Evolutionary conservation across 1,140 invertebrate genomes (phyloP).

Genomic region (Patella vulgata): DNA sequence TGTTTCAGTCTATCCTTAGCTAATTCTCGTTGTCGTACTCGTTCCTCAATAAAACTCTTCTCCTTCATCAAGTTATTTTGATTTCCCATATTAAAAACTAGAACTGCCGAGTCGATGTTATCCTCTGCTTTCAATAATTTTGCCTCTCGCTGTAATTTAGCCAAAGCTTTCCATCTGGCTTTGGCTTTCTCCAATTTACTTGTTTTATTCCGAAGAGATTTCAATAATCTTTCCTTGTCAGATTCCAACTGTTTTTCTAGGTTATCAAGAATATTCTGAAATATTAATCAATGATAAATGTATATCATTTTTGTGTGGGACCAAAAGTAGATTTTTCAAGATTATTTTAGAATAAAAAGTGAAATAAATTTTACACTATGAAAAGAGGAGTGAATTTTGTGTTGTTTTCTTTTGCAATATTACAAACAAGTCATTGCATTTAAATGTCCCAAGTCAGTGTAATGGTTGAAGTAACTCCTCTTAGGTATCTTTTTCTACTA

Average conservation of each 20-base stretch:
- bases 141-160: slow-evolving; percentile 42
- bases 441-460: no score
- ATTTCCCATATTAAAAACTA: slow-evolving; percentile 45
- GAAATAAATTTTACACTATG: no score
- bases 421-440: no score
- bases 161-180: slow-evolving; percentile 47
- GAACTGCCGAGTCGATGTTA: slow-evolving; percentile 48
- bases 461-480: no score
- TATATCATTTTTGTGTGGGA: no score
- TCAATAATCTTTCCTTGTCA: slow-evolving; percentile 51
- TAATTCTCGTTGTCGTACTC: slow-evolving; percentile 47
- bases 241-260: slow-evolving; percentile 55
- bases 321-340: no score
- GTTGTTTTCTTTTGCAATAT: no score
- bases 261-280: slow-evolving; percentile 56
- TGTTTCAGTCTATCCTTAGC: slow-evolving; percentile 47
- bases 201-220: slow-evolving; percentile 36
- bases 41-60: slow-evolving; percentile 44
- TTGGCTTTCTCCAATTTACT: slow-evolving; percentile 38
- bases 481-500: no score
- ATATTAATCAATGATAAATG: slow-evolving; percentile 5
- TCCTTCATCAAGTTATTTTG: slow-evolving; percentile 34
- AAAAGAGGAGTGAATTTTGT: no score
- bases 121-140: slow-evolving; percentile 48
- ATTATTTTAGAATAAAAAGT: no score